Evolutionary conservation across 2,888 invertebrate genomes (phyloP), one percentile per base, ranked within the genome.

Genomic region (Patella pellucida): DNA sequence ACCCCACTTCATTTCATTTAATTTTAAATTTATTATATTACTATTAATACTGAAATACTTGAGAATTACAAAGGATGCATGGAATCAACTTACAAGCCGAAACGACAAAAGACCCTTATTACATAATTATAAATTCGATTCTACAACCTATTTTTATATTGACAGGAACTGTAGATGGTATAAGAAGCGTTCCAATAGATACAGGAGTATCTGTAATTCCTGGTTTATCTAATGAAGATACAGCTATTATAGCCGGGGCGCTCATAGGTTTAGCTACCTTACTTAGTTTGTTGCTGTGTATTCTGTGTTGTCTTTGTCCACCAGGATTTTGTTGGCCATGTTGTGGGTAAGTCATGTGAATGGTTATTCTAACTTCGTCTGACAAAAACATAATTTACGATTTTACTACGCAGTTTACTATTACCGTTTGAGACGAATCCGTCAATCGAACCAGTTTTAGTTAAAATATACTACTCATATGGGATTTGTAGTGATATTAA

Each of bases 251-350:
- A 19, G 62, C 62, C 14, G 62, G 19, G 19, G 62, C 19, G 1
- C 23, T 62, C 3, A 23, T 62, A 23, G 62, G 62, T 19, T 23
- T 62, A n/a, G 62, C 62, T 23, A 23, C 62, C 7, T 23, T 62
- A 12, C 62, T 62, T 12, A 11, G 12, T n/a, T 23, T 62, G 23
- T 23, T 62, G 4, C 62, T 62, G 11, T 62, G 62, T 62, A 62
- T 62, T 23, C 62, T 62, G 19, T 62, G 62, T 15, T 62, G 62
- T 19, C 62, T 62, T 23, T 62, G 62, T 62, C 62, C 62, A 19
- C 3, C 19, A 62, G 62, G 62, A 23, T 19, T 62, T 11, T 62
- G 62, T 62, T 15, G 11, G 19, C 19, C 19, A 9, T 62, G 62
- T 4, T 62, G 62, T 62, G 62, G 62, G 62, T 62, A 62, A 62